phyloP scores from a whole-genome alignment of 2,797 vertebrate genomes.

The Emys orbicularis region DNA sequence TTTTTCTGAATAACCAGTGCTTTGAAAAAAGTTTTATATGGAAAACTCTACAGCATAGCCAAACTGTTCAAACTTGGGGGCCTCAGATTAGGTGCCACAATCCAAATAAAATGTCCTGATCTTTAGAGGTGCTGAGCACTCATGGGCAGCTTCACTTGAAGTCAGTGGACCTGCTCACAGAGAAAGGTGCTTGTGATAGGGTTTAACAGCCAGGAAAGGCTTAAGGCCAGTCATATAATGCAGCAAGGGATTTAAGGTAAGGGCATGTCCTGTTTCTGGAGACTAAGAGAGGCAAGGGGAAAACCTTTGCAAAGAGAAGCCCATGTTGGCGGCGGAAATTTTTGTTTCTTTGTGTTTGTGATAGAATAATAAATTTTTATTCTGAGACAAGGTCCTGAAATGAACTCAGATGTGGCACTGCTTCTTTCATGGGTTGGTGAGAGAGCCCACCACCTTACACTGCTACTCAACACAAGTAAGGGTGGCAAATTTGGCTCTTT shows the following conservation, averaged over 20 bases:
- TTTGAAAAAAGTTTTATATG: background rate
- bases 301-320: constrained; percentile 24
- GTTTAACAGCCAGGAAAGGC: constrained; percentile 3
- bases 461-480: background rate
- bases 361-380: background rate
- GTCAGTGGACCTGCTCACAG: background rate
- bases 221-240: background rate
- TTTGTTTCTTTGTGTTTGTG: background rate
- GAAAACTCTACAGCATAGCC: background rate
- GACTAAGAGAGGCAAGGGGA: background rate
- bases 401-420: background rate
- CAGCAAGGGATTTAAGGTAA: background rate
- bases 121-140: background rate
- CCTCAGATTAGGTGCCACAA: fast-evolving
- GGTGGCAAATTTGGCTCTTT: background rate
- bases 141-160: background rate
- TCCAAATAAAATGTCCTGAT: background rate
- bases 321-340: background rate
- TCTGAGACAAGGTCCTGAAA: background rate
- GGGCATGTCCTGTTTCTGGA: constrained; percentile 26
- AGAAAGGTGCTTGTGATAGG: background rate
- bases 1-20: background rate
- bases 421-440: background rate
- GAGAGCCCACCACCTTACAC: background rate
- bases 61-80: background rate